Evolutionary conservation across 2,888 invertebrate species (phyloP), one percentile per base, ranked within the genome.

Genomic region (Sarcophaga carnaria): DNA sequence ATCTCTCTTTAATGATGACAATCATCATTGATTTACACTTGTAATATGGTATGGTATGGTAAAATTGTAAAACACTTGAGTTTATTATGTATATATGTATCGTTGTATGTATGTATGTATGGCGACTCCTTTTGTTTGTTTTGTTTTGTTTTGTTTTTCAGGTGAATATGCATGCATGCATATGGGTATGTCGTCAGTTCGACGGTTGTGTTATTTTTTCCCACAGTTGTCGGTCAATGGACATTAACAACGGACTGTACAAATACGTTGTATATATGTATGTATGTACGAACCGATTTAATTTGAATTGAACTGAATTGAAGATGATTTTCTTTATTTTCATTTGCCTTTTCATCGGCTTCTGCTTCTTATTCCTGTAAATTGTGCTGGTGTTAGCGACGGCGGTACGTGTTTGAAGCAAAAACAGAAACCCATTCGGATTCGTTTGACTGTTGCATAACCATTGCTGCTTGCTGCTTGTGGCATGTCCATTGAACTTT

Each of bases 1-100:
- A 49, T 49, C 22, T 22, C 54, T 17, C 69, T 78, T 84, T 87
- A 84, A 82, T 84, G 83, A 88, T 89, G 90, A 37, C 37, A 37
- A 37, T 37, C 37, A 90, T 91, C 91, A 91, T 92, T 91, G 92
- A 91, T 91, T 91, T 91, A 92, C 91, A 91, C 92, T 92, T 92
- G 88, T 37, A 37, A 37, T 37, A 0, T 37, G 37, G 37, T 37
- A 37, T 37, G 37, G 37, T 37, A 37, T 37, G 37, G 37, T 37
- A 37, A 37, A 37, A 37, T 37, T 37, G 10, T 88, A 91, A 91
- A 90, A 90, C 92, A 92, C 92, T 91, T 87, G 87, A 83, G 85
- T 85, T 92, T 79, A 77, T 81, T 17, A 14, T 54, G 20, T 10
- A 37, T 2, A 2, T 37, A 37, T 37, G 37, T 17, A 14, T 54